phyloP scores from a whole-genome alignment of 2,888 invertebrate genomes.

The Conomelus anceps region DNA sequence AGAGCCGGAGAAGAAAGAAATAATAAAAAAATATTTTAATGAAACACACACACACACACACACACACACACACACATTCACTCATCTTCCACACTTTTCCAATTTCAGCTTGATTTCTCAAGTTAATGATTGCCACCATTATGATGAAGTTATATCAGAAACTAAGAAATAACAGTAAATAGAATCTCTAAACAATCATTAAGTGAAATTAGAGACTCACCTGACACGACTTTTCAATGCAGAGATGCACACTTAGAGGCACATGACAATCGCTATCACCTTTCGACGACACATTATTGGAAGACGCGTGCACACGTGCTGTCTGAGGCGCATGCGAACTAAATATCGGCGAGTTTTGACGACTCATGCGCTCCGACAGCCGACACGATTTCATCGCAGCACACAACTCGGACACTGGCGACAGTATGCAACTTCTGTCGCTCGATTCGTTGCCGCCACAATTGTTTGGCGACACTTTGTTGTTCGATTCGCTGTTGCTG shows the following conservation, averaged over 20 bases:
- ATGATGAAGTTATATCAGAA: too few species aligned
- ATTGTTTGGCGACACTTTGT: background rate
- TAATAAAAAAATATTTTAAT: too few species aligned
- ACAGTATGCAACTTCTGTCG: background rate
- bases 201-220: background rate
- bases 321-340: background rate
- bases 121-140: too few species aligned
- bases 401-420: conserved; percentile 54
- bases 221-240: conserved; percentile 54
- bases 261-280: conserved; percentile 27
- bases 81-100: too few species aligned
- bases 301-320: background rate
- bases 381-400: conserved; percentile 51
- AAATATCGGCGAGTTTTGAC: background rate
- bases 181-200: too few species aligned
- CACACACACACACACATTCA: too few species aligned
- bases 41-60: too few species aligned
- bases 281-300: background rate
- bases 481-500: too few species aligned
- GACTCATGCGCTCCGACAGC: conserved; percentile 36
- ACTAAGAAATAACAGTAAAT: too few species aligned
- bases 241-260: conserved; percentile 45
- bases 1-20: too few species aligned
- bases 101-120: too few species aligned
- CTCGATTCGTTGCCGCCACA: too few species aligned